phyloP scores from a whole-genome alignment of 1,140 invertebrate species.

The Pseudomyrmex pallidus region DNA sequence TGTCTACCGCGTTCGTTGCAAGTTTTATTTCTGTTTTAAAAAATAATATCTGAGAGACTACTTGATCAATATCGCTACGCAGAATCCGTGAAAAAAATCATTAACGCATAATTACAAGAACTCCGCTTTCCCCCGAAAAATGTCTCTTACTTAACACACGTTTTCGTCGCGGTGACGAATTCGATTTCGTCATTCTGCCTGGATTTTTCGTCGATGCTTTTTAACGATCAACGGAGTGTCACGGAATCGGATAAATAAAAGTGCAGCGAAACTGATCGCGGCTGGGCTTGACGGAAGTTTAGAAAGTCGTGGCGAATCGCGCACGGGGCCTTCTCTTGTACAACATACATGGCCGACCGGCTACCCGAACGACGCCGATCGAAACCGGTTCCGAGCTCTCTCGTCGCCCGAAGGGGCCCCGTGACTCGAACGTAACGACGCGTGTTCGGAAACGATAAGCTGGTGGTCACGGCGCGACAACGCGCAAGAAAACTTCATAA shows the following conservation, averaged over 20 bases:
- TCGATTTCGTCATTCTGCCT: too few species aligned
- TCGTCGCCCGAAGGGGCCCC: conserved; percentile 63
- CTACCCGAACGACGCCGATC: conserved; percentile 62
- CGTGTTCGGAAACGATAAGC: conserved; percentile 69
- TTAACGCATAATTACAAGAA: not conserved
- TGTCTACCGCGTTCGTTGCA: not conserved
- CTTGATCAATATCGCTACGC: not conserved
- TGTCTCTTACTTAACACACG: not conserved
- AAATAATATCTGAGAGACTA: not conserved
- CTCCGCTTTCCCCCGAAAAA: not conserved
- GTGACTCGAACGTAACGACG: conserved; percentile 74
- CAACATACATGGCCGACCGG: conserved; percentile 56
- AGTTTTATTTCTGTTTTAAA: not conserved
- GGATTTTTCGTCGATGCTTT: too few species aligned
- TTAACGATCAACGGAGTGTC: not conserved
- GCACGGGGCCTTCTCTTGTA: conserved; percentile 25
- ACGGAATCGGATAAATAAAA: conserved; percentile 23
- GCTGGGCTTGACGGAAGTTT: conserved; percentile 69
- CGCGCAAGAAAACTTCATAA: conserved; percentile 59
- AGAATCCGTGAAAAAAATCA: not conserved
- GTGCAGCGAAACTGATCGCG: conserved; percentile 23
- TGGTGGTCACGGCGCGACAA: conserved; percentile 49
- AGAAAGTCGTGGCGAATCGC: conserved; percentile 72
- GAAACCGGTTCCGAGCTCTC: conserved; percentile 69
- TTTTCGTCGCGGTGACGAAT: not conserved